Conservation (phyloP, 53 echinoderm and acorn worm species). For the Mesocentrotus franciscanus region DNA sequence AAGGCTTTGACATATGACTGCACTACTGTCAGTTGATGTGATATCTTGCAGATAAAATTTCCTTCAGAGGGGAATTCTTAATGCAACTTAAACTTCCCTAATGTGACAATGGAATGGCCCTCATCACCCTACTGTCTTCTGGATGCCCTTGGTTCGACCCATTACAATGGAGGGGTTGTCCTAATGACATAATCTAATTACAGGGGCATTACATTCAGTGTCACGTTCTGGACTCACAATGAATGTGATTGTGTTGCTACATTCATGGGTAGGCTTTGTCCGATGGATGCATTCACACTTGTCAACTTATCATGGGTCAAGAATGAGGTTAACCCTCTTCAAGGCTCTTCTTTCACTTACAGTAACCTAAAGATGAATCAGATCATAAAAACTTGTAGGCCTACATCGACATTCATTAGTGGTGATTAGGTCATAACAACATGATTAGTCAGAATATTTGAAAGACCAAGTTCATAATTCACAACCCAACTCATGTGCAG, state of each 20-base stretch:
- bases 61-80: neutral
- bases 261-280: neutral
- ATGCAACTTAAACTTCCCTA: neutral
- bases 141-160: conserved; percentile 30
- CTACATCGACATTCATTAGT: neutral
- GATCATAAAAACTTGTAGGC: too few relatives aligned
- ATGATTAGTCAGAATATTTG: too few relatives aligned
- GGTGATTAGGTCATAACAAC: too few relatives aligned
- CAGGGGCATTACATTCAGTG: conserved; percentile 23
- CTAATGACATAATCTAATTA: conserved; percentile 45
- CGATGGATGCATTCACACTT: neutral
- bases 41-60: neutral
- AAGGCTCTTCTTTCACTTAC: neutral
- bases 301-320: neutral
- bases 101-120: conserved; percentile 16
- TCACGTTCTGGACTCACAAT: conserved; percentile 23
- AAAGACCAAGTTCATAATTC: too few relatives aligned
- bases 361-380: neutral
- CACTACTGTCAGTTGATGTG: neutral
- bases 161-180: conserved; percentile 52
- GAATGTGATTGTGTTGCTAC: neutral
- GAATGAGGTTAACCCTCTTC: neutral
- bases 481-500: too few relatives aligned
- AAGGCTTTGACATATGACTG: neutral
- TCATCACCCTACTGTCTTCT: conserved; percentile 7